A percentile compares a stretch with the other conserved stretches of the same genome.
Evolutionary conservation across 2,888 invertebrate genomes (phyloP).

Genomic region (Agrochola lychnidis): DNA sequence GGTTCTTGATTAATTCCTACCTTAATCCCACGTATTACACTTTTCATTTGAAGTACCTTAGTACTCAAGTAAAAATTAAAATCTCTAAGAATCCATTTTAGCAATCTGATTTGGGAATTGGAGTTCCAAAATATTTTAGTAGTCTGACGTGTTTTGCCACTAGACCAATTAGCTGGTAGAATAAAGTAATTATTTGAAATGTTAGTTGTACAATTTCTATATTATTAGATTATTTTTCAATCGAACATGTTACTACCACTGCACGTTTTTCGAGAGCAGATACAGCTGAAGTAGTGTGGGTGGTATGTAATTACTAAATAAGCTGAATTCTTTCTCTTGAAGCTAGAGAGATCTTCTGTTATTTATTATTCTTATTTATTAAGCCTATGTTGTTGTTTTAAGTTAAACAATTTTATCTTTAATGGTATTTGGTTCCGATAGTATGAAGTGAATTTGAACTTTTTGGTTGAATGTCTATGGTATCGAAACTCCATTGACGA

Average conservation of each 20-base stretch:
- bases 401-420: neutral
- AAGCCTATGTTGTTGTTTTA: neutral
- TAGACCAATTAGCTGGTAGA: neutral
- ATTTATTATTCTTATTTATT: neutral
- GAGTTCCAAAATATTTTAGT: neutral
- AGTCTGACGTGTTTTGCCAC: neutral
- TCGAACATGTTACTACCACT: neutral
- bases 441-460: neutral
- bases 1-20: neutral
- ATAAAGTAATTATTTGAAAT: conserved; percentile 16
- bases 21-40: neutral
- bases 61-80: neutral
- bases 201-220: conserved; percentile 1
- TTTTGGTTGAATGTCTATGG: neutral
- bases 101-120: conserved; percentile 2
- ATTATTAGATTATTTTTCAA: conserved; percentile 13
- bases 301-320: conserved; percentile 2
- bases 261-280: neutral
- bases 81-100: neutral
- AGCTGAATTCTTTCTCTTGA: neutral
- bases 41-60: neutral
- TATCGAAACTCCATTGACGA: neutral
- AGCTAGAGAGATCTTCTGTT: neutral
- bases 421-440: neutral
- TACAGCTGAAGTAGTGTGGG: neutral